Evolutionary conservation across 2,113 vertebrate species (phyloP).

Genomic region (Pelodiscus sinensis): DNA sequence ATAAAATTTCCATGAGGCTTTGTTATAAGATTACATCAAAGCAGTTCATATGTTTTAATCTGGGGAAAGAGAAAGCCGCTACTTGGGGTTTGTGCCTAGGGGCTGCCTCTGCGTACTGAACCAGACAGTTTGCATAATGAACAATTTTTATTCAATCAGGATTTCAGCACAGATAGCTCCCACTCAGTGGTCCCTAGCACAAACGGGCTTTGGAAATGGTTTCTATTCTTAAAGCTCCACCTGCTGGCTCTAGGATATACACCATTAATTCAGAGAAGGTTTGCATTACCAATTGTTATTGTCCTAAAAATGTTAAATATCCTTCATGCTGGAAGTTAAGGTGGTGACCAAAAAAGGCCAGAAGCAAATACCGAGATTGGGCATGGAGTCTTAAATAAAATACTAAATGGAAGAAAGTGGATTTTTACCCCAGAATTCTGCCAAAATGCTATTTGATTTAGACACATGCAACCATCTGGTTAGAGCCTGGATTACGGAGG

Average conservation of each 20-base stretch:
- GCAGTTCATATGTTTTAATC: slow-evolving; percentile 81
- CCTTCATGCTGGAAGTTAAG: not conserved
- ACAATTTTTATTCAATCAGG: slow-evolving; percentile 80
- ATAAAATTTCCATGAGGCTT: slow-evolving; percentile 82
- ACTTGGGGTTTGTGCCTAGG: slow-evolving; percentile 80
- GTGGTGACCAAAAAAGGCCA: not conserved
- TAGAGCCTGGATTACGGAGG: not conserved
- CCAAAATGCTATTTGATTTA: not conserved
- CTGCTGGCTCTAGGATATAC: slow-evolving; percentile 72
- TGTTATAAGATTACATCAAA: slow-evolving; percentile 83
- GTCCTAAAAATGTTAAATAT: not conserved
- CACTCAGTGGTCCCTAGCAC: slow-evolving; percentile 62
- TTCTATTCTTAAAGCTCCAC: slow-evolving; percentile 79
- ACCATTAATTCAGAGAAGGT: slow-evolving; percentile 32
- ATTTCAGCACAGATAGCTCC: slow-evolving; percentile 74
- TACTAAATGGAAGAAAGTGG: not conserved
- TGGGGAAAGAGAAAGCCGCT: slow-evolving; percentile 74
- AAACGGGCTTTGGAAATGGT: slow-evolving; percentile 52
- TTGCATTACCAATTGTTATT: not conserved
- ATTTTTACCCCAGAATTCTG: not conserved
- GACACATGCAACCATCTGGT: not conserved
- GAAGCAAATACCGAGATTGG: not conserved
- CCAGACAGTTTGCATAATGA: slow-evolving; percentile 82
- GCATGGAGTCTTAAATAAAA: not conserved
- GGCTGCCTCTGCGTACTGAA: slow-evolving; percentile 79